phyloP scores from a whole-genome alignment of 2,888 invertebrate species.

The Galerucella nymphaeae region DNA sequence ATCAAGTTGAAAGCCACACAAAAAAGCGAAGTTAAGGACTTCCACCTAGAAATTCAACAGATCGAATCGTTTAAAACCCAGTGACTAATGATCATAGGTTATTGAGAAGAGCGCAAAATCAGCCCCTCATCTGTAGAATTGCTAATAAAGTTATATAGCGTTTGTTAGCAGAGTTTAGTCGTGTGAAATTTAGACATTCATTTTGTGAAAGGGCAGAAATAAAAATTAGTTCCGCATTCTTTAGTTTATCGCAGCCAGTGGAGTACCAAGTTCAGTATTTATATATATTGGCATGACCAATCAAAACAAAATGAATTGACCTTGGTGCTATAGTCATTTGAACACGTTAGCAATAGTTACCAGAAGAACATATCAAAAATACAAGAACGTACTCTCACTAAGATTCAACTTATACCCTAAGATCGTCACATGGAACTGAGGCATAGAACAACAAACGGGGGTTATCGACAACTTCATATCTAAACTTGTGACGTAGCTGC shows the following conservation, averaged over 20 bases:
- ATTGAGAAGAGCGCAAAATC: constrained; percentile 32
- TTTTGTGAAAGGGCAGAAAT: constrained; percentile 46
- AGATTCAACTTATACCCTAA: too few species aligned
- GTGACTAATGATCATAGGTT: constrained; percentile 28
- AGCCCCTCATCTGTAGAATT: constrained; percentile 33
- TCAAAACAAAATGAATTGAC: too few species aligned
- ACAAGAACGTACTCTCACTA: too few species aligned
- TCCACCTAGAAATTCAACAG: constrained; percentile 14
- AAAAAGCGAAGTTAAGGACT: constrained; percentile 11
- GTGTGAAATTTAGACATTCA: constrained; percentile 38
- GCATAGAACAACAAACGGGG: too few species aligned
- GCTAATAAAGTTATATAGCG: constrained; percentile 37
- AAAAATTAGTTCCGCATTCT: constrained; percentile 43
- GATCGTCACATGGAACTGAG: too few species aligned
- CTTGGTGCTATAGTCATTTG: too few species aligned
- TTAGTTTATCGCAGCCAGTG: constrained; percentile 7
- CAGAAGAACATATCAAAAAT: too few species aligned
- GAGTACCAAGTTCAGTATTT: constrained; percentile 5
- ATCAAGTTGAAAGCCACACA: constrained; percentile 18
- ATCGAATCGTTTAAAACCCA: constrained; percentile 15
- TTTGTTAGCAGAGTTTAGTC: constrained; percentile 30
- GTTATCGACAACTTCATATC: too few species aligned
- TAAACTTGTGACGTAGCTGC: too few species aligned
- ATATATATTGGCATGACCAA: too few species aligned
- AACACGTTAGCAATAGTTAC: too few species aligned